A percentile compares a stretch with the other conserved stretches of the same genome.
Conservation (phyloP, 2,113 vertebrate genomes). For the Budorcas taxicolor region DNA sequence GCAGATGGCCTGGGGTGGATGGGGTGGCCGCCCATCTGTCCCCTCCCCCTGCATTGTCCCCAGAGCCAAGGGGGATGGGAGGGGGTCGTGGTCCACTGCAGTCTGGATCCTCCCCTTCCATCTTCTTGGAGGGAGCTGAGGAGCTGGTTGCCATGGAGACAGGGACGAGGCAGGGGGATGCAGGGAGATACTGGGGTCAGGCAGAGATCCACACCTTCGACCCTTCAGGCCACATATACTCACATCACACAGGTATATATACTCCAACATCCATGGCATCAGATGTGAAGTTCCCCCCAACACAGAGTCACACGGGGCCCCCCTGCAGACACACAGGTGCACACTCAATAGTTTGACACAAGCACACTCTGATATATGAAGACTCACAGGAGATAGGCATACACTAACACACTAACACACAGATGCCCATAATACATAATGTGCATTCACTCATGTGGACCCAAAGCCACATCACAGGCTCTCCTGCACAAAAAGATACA, state of each 20-base stretch:
- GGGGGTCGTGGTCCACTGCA: conserved; percentile 65
- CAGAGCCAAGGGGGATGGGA: conserved; percentile 56
- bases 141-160: conserved; percentile 69
- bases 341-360: background rate
- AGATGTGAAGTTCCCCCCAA: background rate
- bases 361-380: background rate
- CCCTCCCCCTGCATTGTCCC: conserved; percentile 64
- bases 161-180: conserved; percentile 49
- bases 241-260: background rate
- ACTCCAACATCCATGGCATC: background rate
- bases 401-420: background rate
- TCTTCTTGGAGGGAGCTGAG: conserved; percentile 57
- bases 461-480: background rate
- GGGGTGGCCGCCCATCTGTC: conserved; percentile 66
- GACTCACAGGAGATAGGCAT: background rate
- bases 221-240: background rate
- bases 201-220: conserved; percentile 38
- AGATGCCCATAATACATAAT: background rate
- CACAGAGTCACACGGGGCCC: background rate
- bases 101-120: conserved; percentile 56
- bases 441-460: background rate
- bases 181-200: conserved; percentile 58
- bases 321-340: background rate
- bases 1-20: conserved; percentile 73
- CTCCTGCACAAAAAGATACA: background rate